Percentiles rank a stretch among this genome's conserved stretches.
phyloP scores from a whole-genome alignment of 2,113 vertebrate genomes.

The Gulo gulo region DNA sequence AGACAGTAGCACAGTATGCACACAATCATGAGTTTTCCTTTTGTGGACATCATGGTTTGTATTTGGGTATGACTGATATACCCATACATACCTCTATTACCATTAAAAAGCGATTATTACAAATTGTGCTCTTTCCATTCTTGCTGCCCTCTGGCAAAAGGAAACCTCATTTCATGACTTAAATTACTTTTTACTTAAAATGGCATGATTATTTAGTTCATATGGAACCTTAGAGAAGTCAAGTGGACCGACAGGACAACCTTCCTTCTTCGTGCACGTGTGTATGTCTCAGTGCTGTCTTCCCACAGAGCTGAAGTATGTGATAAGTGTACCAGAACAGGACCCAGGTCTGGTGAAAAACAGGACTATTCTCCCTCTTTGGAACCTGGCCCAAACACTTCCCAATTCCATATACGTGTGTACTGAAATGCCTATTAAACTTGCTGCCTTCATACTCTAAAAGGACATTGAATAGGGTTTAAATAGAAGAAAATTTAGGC shows the following conservation, averaged over 20 bases:
- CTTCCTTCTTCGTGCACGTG: fast-evolving
- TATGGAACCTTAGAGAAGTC: background rate
- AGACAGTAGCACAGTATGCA: slow-evolving; percentile 63
- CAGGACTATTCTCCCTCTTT: fast-evolving
- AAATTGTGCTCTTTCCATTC: background rate
- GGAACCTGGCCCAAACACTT: background rate
- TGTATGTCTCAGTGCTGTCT: background rate
- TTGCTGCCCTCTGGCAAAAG: background rate
- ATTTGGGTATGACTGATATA: background rate
- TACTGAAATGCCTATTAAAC: background rate
- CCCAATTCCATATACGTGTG: background rate
- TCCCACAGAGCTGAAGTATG: background rate
- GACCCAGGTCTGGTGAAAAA: background rate
- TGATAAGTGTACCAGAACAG: background rate
- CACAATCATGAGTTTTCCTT: slow-evolving; percentile 35
- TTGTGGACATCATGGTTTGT: background rate
- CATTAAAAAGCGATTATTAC: background rate
- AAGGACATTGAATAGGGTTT: background rate
- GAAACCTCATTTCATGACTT: background rate
- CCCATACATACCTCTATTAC: background rate
- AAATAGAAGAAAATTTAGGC: background rate
- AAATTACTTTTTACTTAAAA: background rate
- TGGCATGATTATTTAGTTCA: background rate
- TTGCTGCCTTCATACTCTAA: background rate
- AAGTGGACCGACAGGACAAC: background rate